These are phyloP conservation scores for Drosophila azteca DNA, from an alignment of 1,140 invertebrate species.

Conservation along the genomic window DNA sequence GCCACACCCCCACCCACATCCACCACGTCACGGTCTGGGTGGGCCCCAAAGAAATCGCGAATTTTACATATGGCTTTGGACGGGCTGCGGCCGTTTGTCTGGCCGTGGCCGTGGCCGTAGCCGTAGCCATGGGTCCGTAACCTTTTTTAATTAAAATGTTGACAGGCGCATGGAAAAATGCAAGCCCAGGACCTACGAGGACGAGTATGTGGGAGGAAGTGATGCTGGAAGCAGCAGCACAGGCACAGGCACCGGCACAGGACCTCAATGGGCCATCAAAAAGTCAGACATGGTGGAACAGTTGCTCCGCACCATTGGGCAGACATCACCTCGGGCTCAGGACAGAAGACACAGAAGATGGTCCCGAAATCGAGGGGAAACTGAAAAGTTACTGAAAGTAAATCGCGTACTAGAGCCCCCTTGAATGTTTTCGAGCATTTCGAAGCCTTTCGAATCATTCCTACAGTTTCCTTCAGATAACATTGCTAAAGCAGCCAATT, in stretches of 20 bases:
- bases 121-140: slow-evolving; percentile 66
- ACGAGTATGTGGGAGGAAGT: slow-evolving; percentile 2
- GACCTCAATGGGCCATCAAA: slow-evolving; percentile 38
- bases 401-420: no score
- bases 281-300: slow-evolving; percentile 41
- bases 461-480: no score
- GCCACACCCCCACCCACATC: slow-evolving; percentile 18
- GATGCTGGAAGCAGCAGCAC: slow-evolving; percentile 2
- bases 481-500: no score
- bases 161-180: slow-evolving; percentile 82
- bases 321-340: slow-evolving; percentile 34
- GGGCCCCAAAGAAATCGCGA: slow-evolving; percentile 69
- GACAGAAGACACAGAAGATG: slow-evolving; percentile 23
- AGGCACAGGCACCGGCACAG: not conserved
- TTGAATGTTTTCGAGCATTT: no score
- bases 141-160: slow-evolving; percentile 84
- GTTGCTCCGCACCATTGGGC: slow-evolving; percentile 39
- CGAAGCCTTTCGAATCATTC: no score
- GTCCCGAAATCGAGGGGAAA: not conserved
- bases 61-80: slow-evolving; percentile 70
- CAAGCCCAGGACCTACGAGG: slow-evolving; percentile 29
- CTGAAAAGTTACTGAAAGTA: not conserved
- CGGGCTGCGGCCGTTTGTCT: slow-evolving; percentile 22
- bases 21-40: slow-evolving; percentile 27
- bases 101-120: slow-evolving; percentile 16